Conservation (phyloP, 2,113 vertebrate genomes). For the Megalops atlanticus region DNA sequence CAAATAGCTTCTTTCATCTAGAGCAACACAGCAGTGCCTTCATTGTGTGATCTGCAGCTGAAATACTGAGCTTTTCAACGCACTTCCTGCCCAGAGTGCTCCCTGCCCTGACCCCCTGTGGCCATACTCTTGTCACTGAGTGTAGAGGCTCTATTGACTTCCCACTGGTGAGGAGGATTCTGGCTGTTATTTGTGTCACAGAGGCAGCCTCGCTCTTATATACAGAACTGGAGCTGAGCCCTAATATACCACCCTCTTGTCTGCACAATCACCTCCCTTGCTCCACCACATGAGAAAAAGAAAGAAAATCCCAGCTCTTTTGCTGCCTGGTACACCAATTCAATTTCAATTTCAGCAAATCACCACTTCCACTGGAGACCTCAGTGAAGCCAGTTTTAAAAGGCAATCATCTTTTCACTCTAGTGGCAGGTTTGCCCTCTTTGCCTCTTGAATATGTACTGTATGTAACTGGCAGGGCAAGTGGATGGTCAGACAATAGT, state of each 20-base stretch:
- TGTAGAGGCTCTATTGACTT: slow-evolving; percentile 9
- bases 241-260: neutral
- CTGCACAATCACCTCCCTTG: neutral
- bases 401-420: neutral
- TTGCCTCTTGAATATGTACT: neutral
- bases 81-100: slow-evolving; percentile 16
- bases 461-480: neutral
- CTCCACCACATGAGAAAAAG: too few relatives aligned
- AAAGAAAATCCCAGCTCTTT: neutral
- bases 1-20: neutral
- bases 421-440: too few relatives aligned
- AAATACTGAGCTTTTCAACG: slow-evolving; percentile 1
- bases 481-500: too few relatives aligned
- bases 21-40: neutral
- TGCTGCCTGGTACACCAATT: neutral
- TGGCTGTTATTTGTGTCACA: neutral
- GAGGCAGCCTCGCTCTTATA: too few relatives aligned
- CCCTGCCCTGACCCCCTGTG: neutral
- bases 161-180: neutral
- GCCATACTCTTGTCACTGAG: slow-evolving; percentile 9
- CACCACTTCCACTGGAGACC: neutral
- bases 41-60: neutral
- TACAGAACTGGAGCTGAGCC: neutral
- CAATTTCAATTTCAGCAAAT: neutral
- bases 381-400: neutral